Evolutionary conservation across 2,888 invertebrate species (phyloP).

Genomic region (Serripes groenlandicus): DNA sequence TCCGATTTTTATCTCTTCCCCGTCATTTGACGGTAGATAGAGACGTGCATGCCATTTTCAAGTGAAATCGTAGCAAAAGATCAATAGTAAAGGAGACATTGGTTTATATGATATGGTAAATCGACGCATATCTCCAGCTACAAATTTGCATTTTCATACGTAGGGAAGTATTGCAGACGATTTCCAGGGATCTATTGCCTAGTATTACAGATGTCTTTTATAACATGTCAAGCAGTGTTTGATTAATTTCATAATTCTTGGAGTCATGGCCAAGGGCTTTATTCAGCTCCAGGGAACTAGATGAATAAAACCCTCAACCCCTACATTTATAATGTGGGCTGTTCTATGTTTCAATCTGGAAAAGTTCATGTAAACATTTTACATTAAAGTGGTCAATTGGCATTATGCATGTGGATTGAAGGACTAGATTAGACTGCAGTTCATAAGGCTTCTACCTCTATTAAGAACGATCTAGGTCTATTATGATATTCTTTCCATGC

Average conservation of each 20-base stretch:
- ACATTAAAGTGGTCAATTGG: too few relatives aligned
- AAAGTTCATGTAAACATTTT: too few relatives aligned
- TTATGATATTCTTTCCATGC: too few relatives aligned
- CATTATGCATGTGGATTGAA: too few relatives aligned
- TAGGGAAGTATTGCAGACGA: background rate
- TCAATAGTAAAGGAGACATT: conserved; percentile 16
- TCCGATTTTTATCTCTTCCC: conserved; percentile 14
- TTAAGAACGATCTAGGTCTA: too few relatives aligned
- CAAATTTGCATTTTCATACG: conserved; percentile 17
- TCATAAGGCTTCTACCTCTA: too few relatives aligned
- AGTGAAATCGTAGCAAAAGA: conserved; percentile 2
- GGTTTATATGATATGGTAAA: conserved; percentile 21
- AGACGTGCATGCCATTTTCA: background rate
- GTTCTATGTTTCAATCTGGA: too few relatives aligned
- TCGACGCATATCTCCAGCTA: conserved; percentile 9
- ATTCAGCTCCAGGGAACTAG: too few relatives aligned
- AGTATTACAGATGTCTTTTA: background rate
- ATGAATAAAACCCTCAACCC: too few relatives aligned
- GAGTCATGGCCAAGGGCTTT: background rate
- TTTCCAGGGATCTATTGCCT: background rate
- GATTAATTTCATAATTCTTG: conserved; percentile 2
- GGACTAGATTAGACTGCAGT: too few relatives aligned
- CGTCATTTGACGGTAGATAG: too few relatives aligned
- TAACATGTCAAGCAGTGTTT: background rate
- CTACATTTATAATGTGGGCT: too few relatives aligned